These are phyloP conservation scores for Paramuricea clavata DNA, from an alignment of 92 coral and sea anemone species.

Conservation along the genomic window DNA sequence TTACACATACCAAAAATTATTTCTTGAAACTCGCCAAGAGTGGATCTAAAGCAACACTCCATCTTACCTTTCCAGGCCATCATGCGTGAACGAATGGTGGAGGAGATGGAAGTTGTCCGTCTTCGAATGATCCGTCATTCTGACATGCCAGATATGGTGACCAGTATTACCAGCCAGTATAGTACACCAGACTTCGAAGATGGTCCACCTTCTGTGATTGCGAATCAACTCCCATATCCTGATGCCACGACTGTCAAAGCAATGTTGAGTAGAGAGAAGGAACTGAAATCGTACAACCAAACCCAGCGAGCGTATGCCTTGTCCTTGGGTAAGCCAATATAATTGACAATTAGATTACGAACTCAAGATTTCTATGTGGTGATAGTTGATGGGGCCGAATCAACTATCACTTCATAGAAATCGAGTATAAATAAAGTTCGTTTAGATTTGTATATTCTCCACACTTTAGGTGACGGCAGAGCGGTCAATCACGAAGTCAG, in stretches of 20 bases:
- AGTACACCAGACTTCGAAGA: constrained; percentile 32
- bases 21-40: no score
- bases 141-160: constrained; percentile 96
- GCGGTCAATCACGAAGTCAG: constrained; percentile 61
- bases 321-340: constrained; percentile 53
- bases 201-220: constrained; percentile 56
- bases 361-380: no score
- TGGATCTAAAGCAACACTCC: not conserved
- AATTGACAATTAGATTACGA: no score
- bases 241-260: constrained; percentile 53
- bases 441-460: constrained; percentile 46
- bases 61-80: constrained; percentile 66
- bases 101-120: constrained; percentile 82
- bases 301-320: constrained; percentile 49
- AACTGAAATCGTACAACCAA: constrained; percentile 43
- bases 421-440: constrained; percentile 13
- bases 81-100: constrained; percentile 86
- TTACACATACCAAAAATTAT: no score
- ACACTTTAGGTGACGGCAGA: constrained; percentile 61
- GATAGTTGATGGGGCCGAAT: no score
- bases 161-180: constrained; percentile 41
- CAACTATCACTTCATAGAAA: constrained; percentile 5
- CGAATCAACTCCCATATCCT: constrained; percentile 59
- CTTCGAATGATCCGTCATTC: constrained; percentile 86
- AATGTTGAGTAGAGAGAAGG: constrained; percentile 66